Evolutionary conservation across 2,888 invertebrate species (phyloP), one percentile per base, ranked within the genome.

Genomic region (Heliconius charithonia): DNA sequence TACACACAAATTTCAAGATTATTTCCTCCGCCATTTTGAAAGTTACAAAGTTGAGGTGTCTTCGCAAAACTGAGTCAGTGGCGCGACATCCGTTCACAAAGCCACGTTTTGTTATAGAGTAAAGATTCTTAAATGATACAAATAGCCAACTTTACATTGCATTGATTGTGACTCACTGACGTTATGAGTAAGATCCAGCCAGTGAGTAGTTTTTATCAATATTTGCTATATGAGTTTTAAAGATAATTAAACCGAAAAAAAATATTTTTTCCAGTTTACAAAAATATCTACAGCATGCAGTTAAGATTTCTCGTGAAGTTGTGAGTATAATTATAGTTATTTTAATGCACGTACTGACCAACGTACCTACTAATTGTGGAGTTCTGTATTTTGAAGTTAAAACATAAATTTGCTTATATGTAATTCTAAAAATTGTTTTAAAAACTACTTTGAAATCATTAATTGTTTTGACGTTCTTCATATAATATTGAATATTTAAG

Each of bases 51-150:
- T 77, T 80, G 77, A 76, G 72, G 77, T 85, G 86, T 77, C 71
- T 75, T 81, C 79, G 85, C 82, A 85, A 86, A 82, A 84, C 86
- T 92, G 91, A 93, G 88, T 91, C 92, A 92, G 89, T 89, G 85
- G 83, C 83, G 86, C 84, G 87, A 88, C 91, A 89, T 89, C 87
- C 89, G 88, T 85, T 45, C 88, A 86, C 85, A 86, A 86, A 86
- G 89, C 87, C 86, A 87, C 88, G 87, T 88, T 89, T 88, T 87
- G 87, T 88, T 89, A 86, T 81, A 80, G 79, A 80, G 81, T 75
- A 81, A 80, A 76, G 70, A 80, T 79, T 81, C 79, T 78, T 81
- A 75, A 80, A 80, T 79, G 81, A 82, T 80, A 82, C 81, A 81
- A 80, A 80, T 70, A 79, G 27, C 63, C 45, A 66, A 74, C 41